These are phyloP conservation scores for Margaritifera margaritifera DNA, from an alignment of 2,888 invertebrate species.

Conservation along the genomic window DNA sequence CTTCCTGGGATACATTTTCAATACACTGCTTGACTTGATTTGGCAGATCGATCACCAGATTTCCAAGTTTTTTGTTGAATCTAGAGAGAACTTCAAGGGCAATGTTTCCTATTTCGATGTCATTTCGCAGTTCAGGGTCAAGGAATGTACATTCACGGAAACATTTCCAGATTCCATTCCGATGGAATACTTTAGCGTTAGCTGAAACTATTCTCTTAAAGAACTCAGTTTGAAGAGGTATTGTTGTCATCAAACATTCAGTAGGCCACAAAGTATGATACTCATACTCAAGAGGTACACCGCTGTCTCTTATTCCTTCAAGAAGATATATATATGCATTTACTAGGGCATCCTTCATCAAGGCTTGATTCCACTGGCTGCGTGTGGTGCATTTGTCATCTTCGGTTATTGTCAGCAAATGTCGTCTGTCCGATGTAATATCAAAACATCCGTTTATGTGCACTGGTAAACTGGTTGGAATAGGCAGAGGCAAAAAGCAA, in stretches of 20 bases:
- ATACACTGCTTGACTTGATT: no score
- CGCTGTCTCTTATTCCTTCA: not conserved
- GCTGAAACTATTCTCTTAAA: no score
- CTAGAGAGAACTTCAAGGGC: conserved; percentile 8
- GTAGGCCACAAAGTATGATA: no score
- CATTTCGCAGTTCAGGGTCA: conserved; percentile 3
- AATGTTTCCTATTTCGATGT: conserved; percentile 6
- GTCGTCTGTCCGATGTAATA: conserved; percentile 52
- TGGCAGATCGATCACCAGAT: no score
- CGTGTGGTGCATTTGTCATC: conserved; percentile 50
- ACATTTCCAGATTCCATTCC: not conserved
- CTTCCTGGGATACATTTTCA: not conserved
- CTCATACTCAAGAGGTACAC: no score
- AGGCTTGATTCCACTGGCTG: conserved; percentile 18
- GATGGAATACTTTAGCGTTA: conserved; percentile 10
- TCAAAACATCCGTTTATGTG: conserved; percentile 64
- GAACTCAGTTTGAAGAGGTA: no score
- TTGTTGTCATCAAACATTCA: no score
- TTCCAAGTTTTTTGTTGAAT: conserved; percentile 2
- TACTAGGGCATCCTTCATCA: conserved; percentile 18
- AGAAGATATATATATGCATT: conserved; percentile 19
- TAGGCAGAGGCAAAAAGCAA: conserved; percentile 56
- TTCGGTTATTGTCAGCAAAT: conserved; percentile 41
- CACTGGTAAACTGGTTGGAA: conserved; percentile 52
- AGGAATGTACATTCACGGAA: conserved; percentile 13